Percentiles rank a stretch among this genome's conserved stretches.
Evolutionary conservation across 2,797 vertebrate genomes (phyloP).

Genomic region (Thunnus albacares): DNA sequence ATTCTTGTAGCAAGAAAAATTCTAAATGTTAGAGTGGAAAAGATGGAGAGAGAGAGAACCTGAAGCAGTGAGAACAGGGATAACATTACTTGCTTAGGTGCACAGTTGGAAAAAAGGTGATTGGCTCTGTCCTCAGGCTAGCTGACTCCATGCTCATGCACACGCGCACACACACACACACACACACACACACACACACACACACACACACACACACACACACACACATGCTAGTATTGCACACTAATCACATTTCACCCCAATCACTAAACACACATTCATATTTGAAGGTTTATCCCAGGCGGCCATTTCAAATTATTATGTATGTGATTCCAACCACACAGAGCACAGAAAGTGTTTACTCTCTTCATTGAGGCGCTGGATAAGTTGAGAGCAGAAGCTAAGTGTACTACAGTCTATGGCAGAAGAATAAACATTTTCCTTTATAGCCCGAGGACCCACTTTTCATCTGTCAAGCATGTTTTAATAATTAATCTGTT

Average conservation of each 20-base stretch:
- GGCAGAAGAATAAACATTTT: conserved; percentile 91
- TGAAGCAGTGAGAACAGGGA: conserved; percentile 22
- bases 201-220: conserved; percentile 26
- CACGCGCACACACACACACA: conserved; percentile 26
- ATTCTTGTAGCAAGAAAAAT: conserved; percentile 10
- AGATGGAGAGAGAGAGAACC: conserved; percentile 12
- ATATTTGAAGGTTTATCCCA: conserved; percentile 80
- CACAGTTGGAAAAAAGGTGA: conserved; percentile 48
- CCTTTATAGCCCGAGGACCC: conserved; percentile 87
- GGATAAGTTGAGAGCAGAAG: conserved; percentile 84
- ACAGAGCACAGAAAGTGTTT: conserved; percentile 79
- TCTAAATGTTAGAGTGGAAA: conserved; percentile 17
- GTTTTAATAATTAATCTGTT: conserved; percentile 91
- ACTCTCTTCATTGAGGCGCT: conserved; percentile 83
- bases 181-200: conserved; percentile 18
- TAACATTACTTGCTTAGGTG: conserved; percentile 43
- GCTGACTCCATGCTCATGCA: conserved; percentile 30
- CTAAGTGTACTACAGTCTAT: conserved; percentile 87
- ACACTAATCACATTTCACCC: conserved; percentile 71
- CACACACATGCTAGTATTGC: conserved; percentile 31
- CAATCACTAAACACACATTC: conserved; percentile 77
- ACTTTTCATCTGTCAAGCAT: conserved; percentile 91
- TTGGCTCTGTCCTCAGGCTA: conserved; percentile 64
- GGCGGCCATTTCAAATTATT: conserved; percentile 79
- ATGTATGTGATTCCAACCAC: conserved; percentile 77